These are phyloP conservation scores for Eulithis testata DNA, from an alignment of 2,888 invertebrate genomes.

Conservation along the genomic window DNA sequence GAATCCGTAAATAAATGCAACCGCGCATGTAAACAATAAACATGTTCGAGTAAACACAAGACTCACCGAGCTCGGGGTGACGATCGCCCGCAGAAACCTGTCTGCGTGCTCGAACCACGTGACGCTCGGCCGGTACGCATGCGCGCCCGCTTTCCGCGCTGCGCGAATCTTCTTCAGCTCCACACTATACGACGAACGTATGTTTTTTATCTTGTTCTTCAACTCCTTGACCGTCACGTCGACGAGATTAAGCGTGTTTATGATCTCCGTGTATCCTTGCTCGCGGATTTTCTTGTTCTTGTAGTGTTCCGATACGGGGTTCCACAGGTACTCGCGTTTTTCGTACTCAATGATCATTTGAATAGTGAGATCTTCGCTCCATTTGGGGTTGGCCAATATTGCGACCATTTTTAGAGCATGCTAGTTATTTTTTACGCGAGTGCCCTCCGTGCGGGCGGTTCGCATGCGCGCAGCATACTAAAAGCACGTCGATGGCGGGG, in stretches of 20 bases:
- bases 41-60: conserved; percentile 53
- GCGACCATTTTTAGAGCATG: conserved; percentile 79
- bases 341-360: conserved; percentile 83
- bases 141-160: conserved; percentile 82
- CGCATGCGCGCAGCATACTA: conserved; percentile 85
- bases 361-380: conserved; percentile 81
- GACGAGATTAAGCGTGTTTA: conserved; percentile 75
- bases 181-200: conserved; percentile 81
- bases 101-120: conserved; percentile 84
- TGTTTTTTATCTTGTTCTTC: conserved; percentile 83
- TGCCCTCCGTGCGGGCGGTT: conserved; percentile 81
- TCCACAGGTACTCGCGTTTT: conserved; percentile 80
- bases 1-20: conserved; percentile 51
- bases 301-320: conserved; percentile 80
- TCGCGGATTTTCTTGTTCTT: conserved; percentile 82
- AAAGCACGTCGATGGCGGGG: conserved; percentile 83
- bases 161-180: conserved; percentile 83
- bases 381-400: conserved; percentile 80
- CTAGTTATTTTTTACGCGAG: conserved; percentile 57
- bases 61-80: conserved; percentile 83
- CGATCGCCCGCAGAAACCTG: conserved; percentile 83
- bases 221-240: conserved; percentile 81
- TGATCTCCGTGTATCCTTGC: conserved; percentile 80
- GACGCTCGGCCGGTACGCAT: conserved; percentile 83
- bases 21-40: conserved; percentile 56